Percentiles rank a stretch among this genome's conserved stretches.
phyloP scores from a whole-genome alignment of 2,888 invertebrate genomes.

The Fragum fragum region DNA sequence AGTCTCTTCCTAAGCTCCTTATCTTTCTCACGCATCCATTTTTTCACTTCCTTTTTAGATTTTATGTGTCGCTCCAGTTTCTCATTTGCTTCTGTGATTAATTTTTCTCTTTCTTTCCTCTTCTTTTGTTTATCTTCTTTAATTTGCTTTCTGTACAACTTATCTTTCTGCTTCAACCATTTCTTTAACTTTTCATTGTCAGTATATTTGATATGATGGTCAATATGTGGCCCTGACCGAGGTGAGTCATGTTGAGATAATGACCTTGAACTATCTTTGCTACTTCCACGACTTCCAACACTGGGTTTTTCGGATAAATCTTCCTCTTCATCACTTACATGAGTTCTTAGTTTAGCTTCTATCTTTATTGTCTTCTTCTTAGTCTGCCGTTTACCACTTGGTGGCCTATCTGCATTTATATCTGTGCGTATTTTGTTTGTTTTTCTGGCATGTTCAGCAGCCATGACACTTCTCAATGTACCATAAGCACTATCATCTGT shows the following conservation, averaged over 20 bases:
- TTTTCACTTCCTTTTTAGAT: constrained; percentile 72
- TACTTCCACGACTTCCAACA: constrained; percentile 43
- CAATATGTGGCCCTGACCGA: constrained; percentile 44
- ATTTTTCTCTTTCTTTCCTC: constrained; percentile 71
- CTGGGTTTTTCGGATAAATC: constrained; percentile 57
- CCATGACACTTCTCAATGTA: constrained; percentile 70
- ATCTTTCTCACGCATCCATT: constrained; percentile 78
- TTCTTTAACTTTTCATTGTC: constrained; percentile 69
- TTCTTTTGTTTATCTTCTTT: constrained; percentile 74
- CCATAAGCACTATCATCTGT: constrained; percentile 67
- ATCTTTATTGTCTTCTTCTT: constrained; percentile 67
- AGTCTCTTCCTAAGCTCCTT: constrained; percentile 70
- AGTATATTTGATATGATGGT: constrained; percentile 73
- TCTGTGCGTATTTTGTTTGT: constrained; percentile 62
- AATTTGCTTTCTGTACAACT: constrained; percentile 69
- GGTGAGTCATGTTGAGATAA: constrained; percentile 39
- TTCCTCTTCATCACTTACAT: constrained; percentile 62
- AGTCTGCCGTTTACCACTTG: constrained; percentile 36
- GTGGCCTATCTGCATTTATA: constrained; percentile 51
- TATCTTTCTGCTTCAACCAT: constrained; percentile 77
- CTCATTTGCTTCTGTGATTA: constrained; percentile 71
- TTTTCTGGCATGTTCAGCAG: constrained; percentile 61
- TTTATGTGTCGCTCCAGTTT: constrained; percentile 68
- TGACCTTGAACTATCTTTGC: constrained; percentile 29
- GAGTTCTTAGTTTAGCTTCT: constrained; percentile 43